Base-by-base conservation (phyloP, 2,888 invertebrate genomes). In the Caenorhabditis imperialis region DNA sequence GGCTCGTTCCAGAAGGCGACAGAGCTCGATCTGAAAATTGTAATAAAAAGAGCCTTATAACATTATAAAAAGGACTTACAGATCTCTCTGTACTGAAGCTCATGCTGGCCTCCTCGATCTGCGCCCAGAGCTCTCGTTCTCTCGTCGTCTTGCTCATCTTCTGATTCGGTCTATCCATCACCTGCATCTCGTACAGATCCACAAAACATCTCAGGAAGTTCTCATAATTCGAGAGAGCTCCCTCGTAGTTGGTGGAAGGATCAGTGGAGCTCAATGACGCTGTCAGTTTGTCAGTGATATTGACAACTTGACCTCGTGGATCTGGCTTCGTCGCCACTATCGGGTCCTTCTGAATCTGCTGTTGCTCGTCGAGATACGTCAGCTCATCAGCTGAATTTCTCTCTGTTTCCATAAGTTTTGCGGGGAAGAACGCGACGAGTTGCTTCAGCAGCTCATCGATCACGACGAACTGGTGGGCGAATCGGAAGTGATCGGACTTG, bases 331-430 rank as follows among this genome's bases (percentile, higher is more conserved):
- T 22, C 4, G 45, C 12, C 14, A 37, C 12, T 0, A 35, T 20
- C 3, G 12, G n/a, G 37, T 55, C 20, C 42, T 60, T 33, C 30
- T 47, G 22, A 5, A 54, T 18, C 20, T 47, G 25, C 8, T 58
- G 57, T 12, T 65, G 44, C 30, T 79, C 77, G 22, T 82, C 82
- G 18, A 77, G 44, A 22, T 35, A 51, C 18, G 27, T 42, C 33
- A 82, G 61, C 40, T 82, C 82, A 42, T 82, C 82, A 10, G 76
- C 67, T 16, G 78, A 75, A 55, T 79, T 73, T 7, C 82, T 44
- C 47, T 77, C 80, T 10, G 71, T 57, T 61, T 82, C 82, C 75
- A 82, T 67, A n/a, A 75, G 53, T 54, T 80, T 80, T 8, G 80
- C 77, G 14, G 80, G 80, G 35, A 76, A 80, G 20, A 54, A 53